Base-by-base conservation (phyloP, 2,888 invertebrate genomes). In the Tipula unca region DNA sequence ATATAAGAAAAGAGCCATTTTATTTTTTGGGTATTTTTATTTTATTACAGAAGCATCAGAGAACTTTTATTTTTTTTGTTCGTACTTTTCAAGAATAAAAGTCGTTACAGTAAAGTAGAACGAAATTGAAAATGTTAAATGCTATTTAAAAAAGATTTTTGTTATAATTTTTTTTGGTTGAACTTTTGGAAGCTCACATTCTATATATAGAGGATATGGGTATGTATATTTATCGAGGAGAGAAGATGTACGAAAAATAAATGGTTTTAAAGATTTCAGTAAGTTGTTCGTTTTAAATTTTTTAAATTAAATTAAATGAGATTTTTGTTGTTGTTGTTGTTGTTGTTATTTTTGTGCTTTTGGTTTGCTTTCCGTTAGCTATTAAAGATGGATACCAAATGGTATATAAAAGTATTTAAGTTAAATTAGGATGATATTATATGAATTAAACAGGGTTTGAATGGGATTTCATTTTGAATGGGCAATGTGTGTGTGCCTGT, bases 81-180 rank as follows among this genome's bases (percentile, higher is more conserved):
- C 69, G 25, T 69, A 69, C 25, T 69, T 69, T 69, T 69, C 2
- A 69, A 69, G 69, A 69, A 25, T 69, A 69, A 69, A 69, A 69
- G 69, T 69, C 69, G 69, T 69, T 69, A 69, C 69, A 69, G 25
- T 69, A 69, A 69, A 69, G 69, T 69, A 69, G 69, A 69, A 69
- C 20, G 69, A 69, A 69, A 69, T 69, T 69, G 69, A 69, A 69
- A 69, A 69, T 69, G 69, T 69, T 69, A 69, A 69, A 69, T 69
- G 69, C 69, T 69, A 69, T 69, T 69, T 69, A 69, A 69, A 69
- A 69, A 69, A 69, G 3, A 69, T 69, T 25, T 54, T 54, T 54
- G 4, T 54, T n/a, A 3, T 17, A 17, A 17, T 39, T 54, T n/a
- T 13, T 69, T 25, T 69, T 69, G 69, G 25, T 69, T 69, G 25